Evolutionary conservation across 1,140 invertebrate species (phyloP).

Genomic region (Manduca sexta): DNA sequence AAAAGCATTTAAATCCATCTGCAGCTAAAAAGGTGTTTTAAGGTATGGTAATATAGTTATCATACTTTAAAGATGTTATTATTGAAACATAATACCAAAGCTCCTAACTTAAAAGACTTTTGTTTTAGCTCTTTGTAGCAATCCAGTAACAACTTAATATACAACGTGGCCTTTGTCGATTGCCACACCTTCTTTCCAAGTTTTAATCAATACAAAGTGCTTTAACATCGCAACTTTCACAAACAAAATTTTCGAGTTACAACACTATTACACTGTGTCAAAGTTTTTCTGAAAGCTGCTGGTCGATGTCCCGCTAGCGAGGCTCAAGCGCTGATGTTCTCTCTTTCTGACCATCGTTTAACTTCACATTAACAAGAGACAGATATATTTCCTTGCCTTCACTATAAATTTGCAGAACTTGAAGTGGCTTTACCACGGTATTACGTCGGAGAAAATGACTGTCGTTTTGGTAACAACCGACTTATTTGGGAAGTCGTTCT

Average conservation of each 20-base stretch:
- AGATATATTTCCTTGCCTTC: conserved; percentile 22
- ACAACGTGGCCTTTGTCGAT: no score
- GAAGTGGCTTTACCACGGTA: conserved; percentile 59
- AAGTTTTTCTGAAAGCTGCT: conserved; percentile 71
- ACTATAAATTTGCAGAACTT: conserved; percentile 58
- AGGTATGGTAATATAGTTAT: no score
- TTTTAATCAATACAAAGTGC: background rate
- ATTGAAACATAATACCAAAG: no score
- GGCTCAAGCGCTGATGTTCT: conserved; percentile 42
- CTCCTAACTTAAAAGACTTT: no score
- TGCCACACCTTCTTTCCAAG: no score
- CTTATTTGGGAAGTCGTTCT: conserved; percentile 38
- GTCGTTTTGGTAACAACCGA: conserved; percentile 51
- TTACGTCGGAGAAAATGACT: conserved; percentile 60
- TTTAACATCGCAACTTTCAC: background rate
- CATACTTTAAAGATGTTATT: no score
- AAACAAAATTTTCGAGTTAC: conserved; percentile 36
- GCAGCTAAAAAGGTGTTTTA: no score
- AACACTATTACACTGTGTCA: conserved; percentile 28
- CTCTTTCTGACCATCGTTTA: conserved; percentile 33
- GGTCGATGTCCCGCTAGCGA: conserved; percentile 70
- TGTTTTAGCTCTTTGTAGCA: no score
- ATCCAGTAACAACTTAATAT: no score
- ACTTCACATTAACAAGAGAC: conserved; percentile 39
- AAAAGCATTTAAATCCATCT: no score